phyloP scores from a whole-genome alignment of 2,888 invertebrate genomes.

The Panorpa germanica region DNA sequence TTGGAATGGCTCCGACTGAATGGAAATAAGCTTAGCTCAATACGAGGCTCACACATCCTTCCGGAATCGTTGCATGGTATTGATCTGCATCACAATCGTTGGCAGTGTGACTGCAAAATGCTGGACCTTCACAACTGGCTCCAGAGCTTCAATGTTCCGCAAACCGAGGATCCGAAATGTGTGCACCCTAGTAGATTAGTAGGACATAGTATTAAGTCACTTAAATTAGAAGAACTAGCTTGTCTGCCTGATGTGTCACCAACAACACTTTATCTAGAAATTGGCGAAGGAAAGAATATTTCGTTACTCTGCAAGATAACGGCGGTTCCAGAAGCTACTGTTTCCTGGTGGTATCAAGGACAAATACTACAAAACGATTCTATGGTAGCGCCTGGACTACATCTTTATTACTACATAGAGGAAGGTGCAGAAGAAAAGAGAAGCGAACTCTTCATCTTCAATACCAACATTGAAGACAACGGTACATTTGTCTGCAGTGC shows the following conservation, averaged over 20 bases:
- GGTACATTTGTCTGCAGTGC: constrained; percentile 75
- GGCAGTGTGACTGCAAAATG: constrained; percentile 75
- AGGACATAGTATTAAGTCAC: constrained; percentile 43
- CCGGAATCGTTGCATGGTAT: constrained; percentile 64
- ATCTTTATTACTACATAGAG: constrained; percentile 50
- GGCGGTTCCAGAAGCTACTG: constrained; percentile 62
- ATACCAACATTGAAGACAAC: constrained; percentile 60
- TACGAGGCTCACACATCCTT: constrained; percentile 48
- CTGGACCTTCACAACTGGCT: constrained; percentile 63
- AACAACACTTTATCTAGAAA: constrained; percentile 54
- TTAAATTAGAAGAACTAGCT: constrained; percentile 53
- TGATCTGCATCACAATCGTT: constrained; percentile 69
- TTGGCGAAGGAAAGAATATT: constrained; percentile 63
- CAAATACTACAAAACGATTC: constrained; percentile 62
- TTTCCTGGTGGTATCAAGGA: constrained; percentile 72
- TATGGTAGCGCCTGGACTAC: constrained; percentile 40
- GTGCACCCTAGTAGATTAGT: constrained; percentile 45
- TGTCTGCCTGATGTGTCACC: constrained; percentile 65
- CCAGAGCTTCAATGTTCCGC: constrained; percentile 53
- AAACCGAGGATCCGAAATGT: constrained; percentile 61
- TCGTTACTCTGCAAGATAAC: constrained; percentile 63
- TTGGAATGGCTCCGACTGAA: constrained; percentile 73
- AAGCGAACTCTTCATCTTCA: constrained; percentile 61
- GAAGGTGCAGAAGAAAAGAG: constrained; percentile 55
- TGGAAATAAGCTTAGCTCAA: constrained; percentile 56